Evolutionary conservation across 2,797 vertebrate species (phyloP).

Genomic region (Phrynocephalus vlangalii): DNA sequence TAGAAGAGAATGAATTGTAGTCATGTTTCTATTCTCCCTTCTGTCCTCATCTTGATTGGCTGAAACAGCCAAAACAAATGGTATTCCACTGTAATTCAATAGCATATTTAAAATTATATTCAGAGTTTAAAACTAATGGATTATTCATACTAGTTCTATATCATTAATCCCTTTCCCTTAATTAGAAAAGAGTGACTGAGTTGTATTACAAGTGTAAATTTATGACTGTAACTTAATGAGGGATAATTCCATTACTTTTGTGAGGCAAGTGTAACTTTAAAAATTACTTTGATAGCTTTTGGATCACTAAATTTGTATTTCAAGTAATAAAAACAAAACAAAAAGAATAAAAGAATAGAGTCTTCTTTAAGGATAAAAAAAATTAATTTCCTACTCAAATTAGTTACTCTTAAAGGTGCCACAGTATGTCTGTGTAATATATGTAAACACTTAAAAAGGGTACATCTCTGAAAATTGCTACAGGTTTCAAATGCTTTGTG

Average conservation of each 20-base stretch:
- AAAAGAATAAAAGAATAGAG: too few species aligned
- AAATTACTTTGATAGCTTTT: not conserved
- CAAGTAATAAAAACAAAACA: too few species aligned
- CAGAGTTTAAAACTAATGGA: not conserved
- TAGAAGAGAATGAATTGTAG: not conserved
- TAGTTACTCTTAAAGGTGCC: too few species aligned
- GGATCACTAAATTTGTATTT: too few species aligned
- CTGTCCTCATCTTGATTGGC: not conserved
- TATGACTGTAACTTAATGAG: not conserved
- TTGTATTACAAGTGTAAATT: not conserved
- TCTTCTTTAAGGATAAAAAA: too few species aligned
- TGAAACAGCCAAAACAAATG: not conserved
- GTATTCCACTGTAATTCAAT: not conserved
- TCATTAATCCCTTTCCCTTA: not conserved
- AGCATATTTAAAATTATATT: not conserved
- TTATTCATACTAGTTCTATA: not conserved
- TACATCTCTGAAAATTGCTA: not conserved
- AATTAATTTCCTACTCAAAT: too few species aligned
- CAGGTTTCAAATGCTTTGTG: not conserved
- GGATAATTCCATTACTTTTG: not conserved
- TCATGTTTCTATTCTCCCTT: not conserved
- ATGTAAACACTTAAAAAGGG: too few species aligned
- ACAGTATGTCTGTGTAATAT: too few species aligned
- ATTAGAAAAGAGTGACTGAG: not conserved
- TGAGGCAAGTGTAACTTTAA: not conserved